phyloP scores from a whole-genome alignment of 2,113 vertebrate species.

The Epinephelus cyanopodus region DNA sequence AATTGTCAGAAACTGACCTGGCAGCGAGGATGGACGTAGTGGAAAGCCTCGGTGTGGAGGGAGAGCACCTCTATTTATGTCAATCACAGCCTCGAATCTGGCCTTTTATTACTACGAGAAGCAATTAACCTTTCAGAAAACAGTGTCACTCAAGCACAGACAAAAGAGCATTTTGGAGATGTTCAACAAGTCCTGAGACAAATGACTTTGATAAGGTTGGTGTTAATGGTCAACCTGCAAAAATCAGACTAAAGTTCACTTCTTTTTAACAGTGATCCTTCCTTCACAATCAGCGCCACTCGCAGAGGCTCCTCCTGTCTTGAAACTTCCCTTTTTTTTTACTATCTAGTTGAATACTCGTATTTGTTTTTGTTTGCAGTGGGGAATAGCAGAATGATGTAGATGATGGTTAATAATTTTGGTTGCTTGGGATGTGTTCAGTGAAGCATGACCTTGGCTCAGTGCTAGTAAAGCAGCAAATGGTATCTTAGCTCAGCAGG shows the following conservation, averaged over 20 bases:
- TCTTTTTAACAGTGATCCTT: conserved; percentile 30
- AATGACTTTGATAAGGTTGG: conserved; percentile 79
- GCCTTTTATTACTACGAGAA: conserved; percentile 83
- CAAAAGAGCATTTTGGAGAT: conserved; percentile 82
- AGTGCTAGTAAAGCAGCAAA: conserved; percentile 34
- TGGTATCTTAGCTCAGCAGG: conserved; percentile 44
- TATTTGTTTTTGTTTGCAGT: conserved; percentile 16
- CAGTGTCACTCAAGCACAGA: conserved; percentile 80
- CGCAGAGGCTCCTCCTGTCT: neutral
- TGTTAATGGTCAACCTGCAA: conserved; percentile 70
- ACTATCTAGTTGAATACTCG: conserved; percentile 28
- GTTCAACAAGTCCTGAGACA: conserved; percentile 81
- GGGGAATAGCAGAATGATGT: conserved; percentile 44
- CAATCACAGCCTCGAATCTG: conserved; percentile 78
- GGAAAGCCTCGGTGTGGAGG: conserved; percentile 66
- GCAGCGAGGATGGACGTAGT: conserved; percentile 72
- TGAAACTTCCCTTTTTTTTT: neutral
- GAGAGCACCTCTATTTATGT: conserved; percentile 81
- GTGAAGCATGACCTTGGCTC: conserved; percentile 24
- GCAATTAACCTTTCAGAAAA: conserved; percentile 85
- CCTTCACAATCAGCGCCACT: conserved; percentile 8
- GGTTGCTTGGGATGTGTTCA: conserved; percentile 21
- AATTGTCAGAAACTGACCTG: conserved; percentile 82
- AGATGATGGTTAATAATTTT: conserved; percentile 31
- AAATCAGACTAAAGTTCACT: conserved; percentile 65